Percentiles rank a stretch among this genome's conserved stretches.
Conservation (phyloP, 2,888 invertebrate genomes). For the Brachylomia viminalis region DNA sequence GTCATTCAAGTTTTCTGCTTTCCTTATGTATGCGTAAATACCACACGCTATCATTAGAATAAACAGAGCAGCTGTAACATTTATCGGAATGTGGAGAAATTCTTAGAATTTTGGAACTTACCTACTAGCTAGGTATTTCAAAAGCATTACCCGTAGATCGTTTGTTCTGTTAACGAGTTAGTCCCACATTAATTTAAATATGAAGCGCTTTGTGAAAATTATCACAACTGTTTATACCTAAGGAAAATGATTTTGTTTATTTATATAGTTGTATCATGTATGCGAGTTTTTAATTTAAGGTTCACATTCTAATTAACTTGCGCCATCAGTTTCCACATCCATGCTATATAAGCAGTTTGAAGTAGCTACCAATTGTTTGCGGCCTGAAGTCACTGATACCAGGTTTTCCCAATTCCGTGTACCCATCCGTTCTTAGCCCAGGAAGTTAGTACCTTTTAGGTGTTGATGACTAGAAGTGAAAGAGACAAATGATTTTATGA, state of each 20-base stretch:
- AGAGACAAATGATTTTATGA: constrained; percentile 25
- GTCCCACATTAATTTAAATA: constrained; percentile 9
- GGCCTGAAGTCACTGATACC: not conserved
- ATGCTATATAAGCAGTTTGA: not conserved
- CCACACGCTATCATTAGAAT: constrained; percentile 43
- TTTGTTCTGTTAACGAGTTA: constrained; percentile 23
- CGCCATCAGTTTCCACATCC: not conserved
- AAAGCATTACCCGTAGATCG: constrained; percentile 20
- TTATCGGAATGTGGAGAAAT: constrained; percentile 16
- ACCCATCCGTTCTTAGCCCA: not conserved
- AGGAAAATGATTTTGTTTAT: constrained; percentile 27
- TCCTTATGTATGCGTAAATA: constrained; percentile 31
- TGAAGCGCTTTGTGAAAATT: constrained; percentile 3
- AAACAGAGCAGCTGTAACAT: constrained; percentile 41
- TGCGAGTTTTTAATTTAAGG: not conserved
- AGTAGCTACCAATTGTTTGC: not conserved
- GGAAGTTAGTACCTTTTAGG: not conserved
- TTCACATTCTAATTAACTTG: not conserved
- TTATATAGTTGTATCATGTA: constrained; percentile 2
- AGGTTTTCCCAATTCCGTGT: not conserved
- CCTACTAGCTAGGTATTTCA: constrained; percentile 1
- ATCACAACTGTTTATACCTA: not conserved
- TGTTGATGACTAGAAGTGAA: not conserved
- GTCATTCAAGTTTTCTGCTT: constrained; percentile 53
- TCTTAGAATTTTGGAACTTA: constrained; percentile 1